Evolutionary conservation across 1,140 invertebrate species (phyloP).

Genomic region (Pachypeltis micranthus): DNA sequence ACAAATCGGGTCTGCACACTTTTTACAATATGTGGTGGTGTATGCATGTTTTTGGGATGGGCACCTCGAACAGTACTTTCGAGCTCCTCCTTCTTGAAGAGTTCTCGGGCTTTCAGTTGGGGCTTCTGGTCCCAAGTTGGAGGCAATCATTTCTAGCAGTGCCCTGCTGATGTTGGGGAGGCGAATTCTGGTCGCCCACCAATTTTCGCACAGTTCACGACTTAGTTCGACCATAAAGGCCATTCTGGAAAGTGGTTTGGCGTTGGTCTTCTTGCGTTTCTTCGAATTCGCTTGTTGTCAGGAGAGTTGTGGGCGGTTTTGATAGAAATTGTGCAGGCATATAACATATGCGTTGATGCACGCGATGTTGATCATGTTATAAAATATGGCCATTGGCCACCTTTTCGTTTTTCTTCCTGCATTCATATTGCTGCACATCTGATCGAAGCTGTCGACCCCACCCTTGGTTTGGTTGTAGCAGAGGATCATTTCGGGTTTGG

Average conservation of each 20-base stretch:
- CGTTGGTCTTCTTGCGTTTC: background rate
- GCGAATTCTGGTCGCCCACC: background rate
- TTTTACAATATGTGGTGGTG: conserved; percentile 1
- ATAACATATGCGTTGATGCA: conserved; percentile 8
- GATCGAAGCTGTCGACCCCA: conserved; percentile 30
- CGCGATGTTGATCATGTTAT: conserved; percentile 11
- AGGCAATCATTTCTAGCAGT: conserved; percentile 3
- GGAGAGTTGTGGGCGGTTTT: background rate
- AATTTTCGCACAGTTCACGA: conserved; percentile 1
- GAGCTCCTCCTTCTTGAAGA: background rate
- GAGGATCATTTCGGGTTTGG: conserved; percentile 28
- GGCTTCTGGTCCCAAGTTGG: conserved; percentile 9
- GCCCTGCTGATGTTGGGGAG: background rate
- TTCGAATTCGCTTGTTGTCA: background rate
- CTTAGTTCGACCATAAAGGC: conserved; percentile 1
- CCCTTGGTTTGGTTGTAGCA: conserved; percentile 30
- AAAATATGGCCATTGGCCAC: conserved; percentile 13
- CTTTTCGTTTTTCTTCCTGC: conserved; percentile 6
- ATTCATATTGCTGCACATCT: conserved; percentile 20
- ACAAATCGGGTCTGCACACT: background rate
- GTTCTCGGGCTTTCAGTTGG: background rate
- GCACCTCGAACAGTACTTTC: conserved; percentile 2
- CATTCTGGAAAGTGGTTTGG: conserved; percentile 9
- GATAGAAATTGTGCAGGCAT: conserved; percentile 2
- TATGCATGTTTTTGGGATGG: background rate